phyloP scores from a whole-genome alignment of 2,888 invertebrate genomes.

The Dinocampus coccinellae region DNA sequence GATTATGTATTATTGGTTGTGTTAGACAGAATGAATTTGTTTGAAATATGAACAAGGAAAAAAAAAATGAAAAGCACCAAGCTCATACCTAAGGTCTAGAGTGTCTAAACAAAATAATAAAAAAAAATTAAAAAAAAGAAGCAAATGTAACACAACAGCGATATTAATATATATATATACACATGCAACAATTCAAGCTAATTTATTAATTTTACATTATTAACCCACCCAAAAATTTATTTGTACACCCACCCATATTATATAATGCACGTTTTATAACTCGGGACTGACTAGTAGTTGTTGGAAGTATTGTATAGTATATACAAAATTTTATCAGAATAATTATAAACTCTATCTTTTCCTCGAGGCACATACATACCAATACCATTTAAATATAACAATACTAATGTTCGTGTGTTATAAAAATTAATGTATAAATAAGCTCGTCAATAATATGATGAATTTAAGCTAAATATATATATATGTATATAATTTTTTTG shows the following conservation, averaged over 20 bases:
- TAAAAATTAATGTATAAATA: background rate
- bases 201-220: constrained; percentile 36
- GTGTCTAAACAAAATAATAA: constrained; percentile 15
- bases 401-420: background rate
- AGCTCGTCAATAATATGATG: background rate
- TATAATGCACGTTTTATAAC: constrained; percentile 33
- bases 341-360: background rate
- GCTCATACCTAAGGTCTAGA: constrained; percentile 26
- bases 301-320: constrained; percentile 55
- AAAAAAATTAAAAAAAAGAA: constrained; percentile 42
- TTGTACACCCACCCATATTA: constrained; percentile 29
- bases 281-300: constrained; percentile 69
- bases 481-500: too few species aligned
- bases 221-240: constrained; percentile 24
- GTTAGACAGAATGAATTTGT: background rate
- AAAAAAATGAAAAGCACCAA: constrained; percentile 23
- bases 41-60: background rate
- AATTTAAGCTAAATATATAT: background rate
- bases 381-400: background rate
- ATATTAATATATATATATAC: constrained; percentile 56
- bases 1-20: background rate
- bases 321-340: constrained; percentile 9
- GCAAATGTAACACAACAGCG: constrained; percentile 55
- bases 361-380: background rate
- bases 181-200: constrained; percentile 65